A percentile compares a stretch with the other conserved stretches of the same genome.
These are phyloP conservation scores for Linnaemya vulpina DNA, from an alignment of 2,888 invertebrate genomes.

Conservation along the genomic window DNA sequence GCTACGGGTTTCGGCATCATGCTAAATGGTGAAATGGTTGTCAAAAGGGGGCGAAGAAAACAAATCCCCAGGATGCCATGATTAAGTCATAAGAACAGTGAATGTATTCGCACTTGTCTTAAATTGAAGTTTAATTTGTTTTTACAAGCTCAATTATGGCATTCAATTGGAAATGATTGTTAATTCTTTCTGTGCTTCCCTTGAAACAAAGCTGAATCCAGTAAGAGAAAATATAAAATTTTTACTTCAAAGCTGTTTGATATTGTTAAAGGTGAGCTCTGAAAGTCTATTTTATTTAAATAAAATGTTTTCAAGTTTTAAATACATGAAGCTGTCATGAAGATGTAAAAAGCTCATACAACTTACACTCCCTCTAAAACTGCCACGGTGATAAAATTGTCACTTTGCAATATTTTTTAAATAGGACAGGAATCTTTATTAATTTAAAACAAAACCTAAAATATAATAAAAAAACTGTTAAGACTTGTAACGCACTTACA, in stretches of 20 bases:
- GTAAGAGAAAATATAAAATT: neutral
- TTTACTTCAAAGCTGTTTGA: constrained; percentile 45
- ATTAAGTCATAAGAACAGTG: constrained; percentile 71
- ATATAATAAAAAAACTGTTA: no score
- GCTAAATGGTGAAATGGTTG: constrained; percentile 30
- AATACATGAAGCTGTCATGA: no score
- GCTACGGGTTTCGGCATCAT: constrained; percentile 19
- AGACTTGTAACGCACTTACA: no score
- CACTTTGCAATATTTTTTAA: no score
- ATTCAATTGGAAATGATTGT: constrained; percentile 71
- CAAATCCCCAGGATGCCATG: constrained; percentile 71
- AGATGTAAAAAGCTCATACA: no score
- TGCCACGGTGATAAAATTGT: no score
- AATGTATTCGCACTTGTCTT: constrained; percentile 69
- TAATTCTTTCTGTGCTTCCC: neutral
- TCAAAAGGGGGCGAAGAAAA: constrained; percentile 1
- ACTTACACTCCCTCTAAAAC: no score
- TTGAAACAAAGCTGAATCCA: constrained; percentile 13
- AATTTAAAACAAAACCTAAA: no score
- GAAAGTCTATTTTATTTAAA: neutral
- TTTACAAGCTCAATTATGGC: constrained; percentile 78
- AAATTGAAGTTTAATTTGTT: constrained; percentile 82
- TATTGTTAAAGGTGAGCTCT: neutral
- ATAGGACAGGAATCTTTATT: no score
- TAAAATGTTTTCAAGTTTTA: neutral